Evolutionary conservation across 2,888 invertebrate species (phyloP), one percentile per base, ranked within the genome.

Genomic region (Polydrusus cervinus): DNA sequence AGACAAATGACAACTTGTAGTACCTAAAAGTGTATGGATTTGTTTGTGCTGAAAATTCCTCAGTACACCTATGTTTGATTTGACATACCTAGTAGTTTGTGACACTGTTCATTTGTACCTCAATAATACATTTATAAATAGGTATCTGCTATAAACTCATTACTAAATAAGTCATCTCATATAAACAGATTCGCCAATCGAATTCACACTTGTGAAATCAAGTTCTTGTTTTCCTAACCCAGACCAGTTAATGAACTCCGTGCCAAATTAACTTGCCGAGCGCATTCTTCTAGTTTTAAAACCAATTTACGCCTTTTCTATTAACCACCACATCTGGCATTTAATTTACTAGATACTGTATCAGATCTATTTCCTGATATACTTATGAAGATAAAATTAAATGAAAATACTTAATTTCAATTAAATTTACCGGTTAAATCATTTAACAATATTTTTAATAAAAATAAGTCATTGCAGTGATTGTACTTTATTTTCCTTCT

Each of bases 171-270:
- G 5, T 25, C 25, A 25, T 25, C n/a, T n/a, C n/a, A n/a, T n/a
- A 55, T 49, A 64, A 71, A 65, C 47, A 34, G 51, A 70, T 38
- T 62, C 38, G 61, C 62, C 43, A 61, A 73, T 73, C 49, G 67
- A 67, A 73, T 67, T 67, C 43, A 67, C 67, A 67, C 67, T 73
- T 73, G 65, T 67, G 73, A 62, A 73, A 73, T 67, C 38, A 16
- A 14, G 57, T 43, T 60, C 61, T 61, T 73, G 73, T 61, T 67
- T 73, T 73, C 67, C 61, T 73, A 61, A 67, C 67, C 51, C 67
- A 53, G 67, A 51, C 62, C 73, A 67, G 73, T 73, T 73, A 73
- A 66, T 67, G 73, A 73, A 73, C 67, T 67, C 67, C 47, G 62
- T 66, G 47, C 67, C 67, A 67, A 73, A 73, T 61, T 51, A 73